A percentile compares a stretch with the other conserved stretches of the same genome.
Conservation (phyloP, 2,888 invertebrate species). For the Aphidius colemani region DNA sequence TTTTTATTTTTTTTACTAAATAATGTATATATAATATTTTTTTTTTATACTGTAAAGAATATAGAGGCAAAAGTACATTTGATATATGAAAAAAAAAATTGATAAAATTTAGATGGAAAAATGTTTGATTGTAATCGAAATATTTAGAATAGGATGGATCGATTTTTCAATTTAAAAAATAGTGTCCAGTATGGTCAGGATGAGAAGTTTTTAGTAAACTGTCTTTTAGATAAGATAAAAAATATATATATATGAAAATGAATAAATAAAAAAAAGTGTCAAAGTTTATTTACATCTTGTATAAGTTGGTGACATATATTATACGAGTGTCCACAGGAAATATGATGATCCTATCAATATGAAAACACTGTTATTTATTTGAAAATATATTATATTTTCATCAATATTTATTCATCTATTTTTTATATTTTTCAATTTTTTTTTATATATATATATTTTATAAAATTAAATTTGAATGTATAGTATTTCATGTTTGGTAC, state of each 20-base stretch:
- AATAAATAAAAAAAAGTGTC: conserved; percentile 27
- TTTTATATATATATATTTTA: neutral
- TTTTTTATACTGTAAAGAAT: neutral
- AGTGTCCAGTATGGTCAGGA: conserved; percentile 50
- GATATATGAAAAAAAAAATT: too few relatives aligned
- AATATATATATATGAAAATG: conserved; percentile 26
- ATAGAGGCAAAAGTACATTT: too few relatives aligned
- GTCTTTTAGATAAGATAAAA: conserved; percentile 56
- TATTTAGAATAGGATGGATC: conserved; percentile 26
- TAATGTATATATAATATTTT: neutral
- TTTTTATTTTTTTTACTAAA: conserved; percentile 2
- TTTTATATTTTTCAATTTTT: neutral
- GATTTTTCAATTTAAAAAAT: conserved; percentile 58
- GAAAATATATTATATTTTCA: conserved; percentile 6
- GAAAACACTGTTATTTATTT: neutral
- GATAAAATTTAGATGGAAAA: neutral
- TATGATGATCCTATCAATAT: conserved; percentile 57
- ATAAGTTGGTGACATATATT: conserved; percentile 54
- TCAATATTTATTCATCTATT: neutral
- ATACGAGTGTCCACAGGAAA: conserved; percentile 59
- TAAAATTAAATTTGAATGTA: neutral
- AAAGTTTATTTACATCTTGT: conserved; percentile 51
- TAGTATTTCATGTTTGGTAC: too few relatives aligned
- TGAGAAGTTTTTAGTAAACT: conserved; percentile 44
- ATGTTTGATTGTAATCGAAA: conserved; percentile 14